Evolutionary conservation across 2,888 invertebrate species (phyloP).

Genomic region (Selenia dentaria): DNA sequence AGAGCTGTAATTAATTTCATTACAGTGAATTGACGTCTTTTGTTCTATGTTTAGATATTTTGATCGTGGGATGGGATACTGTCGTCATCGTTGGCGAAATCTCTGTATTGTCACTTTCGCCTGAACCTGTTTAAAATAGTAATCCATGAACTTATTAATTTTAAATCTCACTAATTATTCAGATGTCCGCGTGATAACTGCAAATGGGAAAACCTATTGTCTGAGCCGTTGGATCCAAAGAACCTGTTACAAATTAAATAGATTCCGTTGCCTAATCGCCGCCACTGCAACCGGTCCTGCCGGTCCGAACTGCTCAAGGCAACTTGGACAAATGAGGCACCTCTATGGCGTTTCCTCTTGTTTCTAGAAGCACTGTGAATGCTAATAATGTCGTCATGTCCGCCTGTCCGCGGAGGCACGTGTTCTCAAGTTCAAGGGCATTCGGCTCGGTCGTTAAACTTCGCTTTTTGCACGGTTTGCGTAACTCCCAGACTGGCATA

Average conservation of each 20-base stretch:
- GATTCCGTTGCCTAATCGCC: not conserved
- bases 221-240: slow-evolving; percentile 1
- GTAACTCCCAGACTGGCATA: slow-evolving; percentile 47
- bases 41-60: slow-evolving; percentile 8
- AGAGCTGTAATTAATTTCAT: slow-evolving; percentile 23
- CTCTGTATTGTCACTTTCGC: not conserved
- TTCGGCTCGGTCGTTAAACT: slow-evolving; percentile 58
- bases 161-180: no score
- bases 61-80: slow-evolving; percentile 5
- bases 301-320: not conserved
- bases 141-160: no score
- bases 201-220: slow-evolving; percentile 21
- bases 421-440: slow-evolving; percentile 65
- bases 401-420: slow-evolving; percentile 42
- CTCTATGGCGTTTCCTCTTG: slow-evolving; percentile 43
- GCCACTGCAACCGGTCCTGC: not conserved
- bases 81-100: not conserved
- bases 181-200: slow-evolving; percentile 20
- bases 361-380: slow-evolving; percentile 47
- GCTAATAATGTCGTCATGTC: slow-evolving; percentile 46
- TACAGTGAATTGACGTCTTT: slow-evolving; percentile 13
- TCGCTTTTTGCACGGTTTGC: slow-evolving; percentile 58
- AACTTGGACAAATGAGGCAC: not conserved
- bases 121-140: no score
- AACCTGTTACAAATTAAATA: slow-evolving; percentile 41